phyloP scores from a whole-genome alignment of 2,113 vertebrate genomes.

The Amia ocellicauda region DNA sequence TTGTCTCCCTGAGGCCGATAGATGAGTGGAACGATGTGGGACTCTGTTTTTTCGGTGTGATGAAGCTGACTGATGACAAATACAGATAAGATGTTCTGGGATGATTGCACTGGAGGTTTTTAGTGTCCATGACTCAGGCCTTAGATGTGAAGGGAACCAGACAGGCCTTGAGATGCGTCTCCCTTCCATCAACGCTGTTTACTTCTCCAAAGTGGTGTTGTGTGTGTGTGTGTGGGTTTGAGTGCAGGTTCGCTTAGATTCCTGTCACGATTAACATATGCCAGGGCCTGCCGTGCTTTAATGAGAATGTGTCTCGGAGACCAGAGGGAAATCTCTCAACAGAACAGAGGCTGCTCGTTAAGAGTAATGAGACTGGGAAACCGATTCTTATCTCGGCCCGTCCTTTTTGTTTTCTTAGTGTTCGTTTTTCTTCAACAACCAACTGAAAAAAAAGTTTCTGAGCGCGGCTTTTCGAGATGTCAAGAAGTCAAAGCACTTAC shows the following conservation, averaged over 20 bases:
- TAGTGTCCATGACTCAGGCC: not conserved
- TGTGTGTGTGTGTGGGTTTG: not conserved
- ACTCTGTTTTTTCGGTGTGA: constrained; percentile 5
- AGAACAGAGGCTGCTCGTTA: not conserved
- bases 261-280: not conserved
- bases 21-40: constrained; percentile 11
- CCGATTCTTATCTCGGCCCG: constrained; percentile 1
- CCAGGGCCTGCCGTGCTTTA: not conserved
- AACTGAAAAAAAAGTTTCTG: constrained; percentile 8
- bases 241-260: not conserved
- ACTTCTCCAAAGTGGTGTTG: not conserved
- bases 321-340: not conserved
- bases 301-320: constrained; percentile 13
- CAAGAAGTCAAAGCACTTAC: not conserved
- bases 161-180: not conserved
- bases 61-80: constrained; percentile 18
- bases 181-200: not conserved
- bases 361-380: constrained; percentile 12
- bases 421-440: too few relatives aligned
- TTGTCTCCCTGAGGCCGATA: constrained; percentile 1
- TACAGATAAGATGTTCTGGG: constrained; percentile 15
- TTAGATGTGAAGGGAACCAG: not conserved
- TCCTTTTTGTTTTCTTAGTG: not conserved
- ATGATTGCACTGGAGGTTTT: not conserved
- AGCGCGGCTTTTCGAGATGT: not conserved